Conservation (phyloP, 64 coral and sea anemone species). For the Porites lutea region DNA sequence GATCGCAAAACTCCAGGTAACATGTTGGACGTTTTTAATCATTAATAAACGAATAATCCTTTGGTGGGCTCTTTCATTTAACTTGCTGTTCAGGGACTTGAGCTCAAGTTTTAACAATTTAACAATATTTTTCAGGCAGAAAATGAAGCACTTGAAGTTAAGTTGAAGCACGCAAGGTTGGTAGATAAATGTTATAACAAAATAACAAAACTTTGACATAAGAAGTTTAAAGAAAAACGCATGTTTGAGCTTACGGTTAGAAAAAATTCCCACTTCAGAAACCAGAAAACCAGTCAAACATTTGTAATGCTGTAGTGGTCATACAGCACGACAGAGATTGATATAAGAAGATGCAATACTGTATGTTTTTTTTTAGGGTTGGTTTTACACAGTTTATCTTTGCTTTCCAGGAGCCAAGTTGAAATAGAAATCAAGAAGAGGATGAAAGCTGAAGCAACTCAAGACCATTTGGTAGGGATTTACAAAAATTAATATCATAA, state of each 20-base stretch:
- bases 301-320: too few relatives aligned
- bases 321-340: too few relatives aligned
- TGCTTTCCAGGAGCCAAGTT: constrained; percentile 78
- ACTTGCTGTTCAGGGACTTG: too few relatives aligned
- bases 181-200: neutral
- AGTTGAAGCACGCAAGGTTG: constrained; percentile 94
- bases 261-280: too few relatives aligned
- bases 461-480: constrained; percentile 86
- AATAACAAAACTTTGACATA: too few relatives aligned
- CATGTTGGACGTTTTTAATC: neutral
- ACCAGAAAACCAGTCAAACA: too few relatives aligned
- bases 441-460: constrained; percentile 86
- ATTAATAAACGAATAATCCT: too few relatives aligned
- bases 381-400: neutral
- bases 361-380: neutral
- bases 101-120: too few relatives aligned
- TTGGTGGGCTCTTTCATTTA: too few relatives aligned
- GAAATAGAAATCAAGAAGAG: constrained; percentile 94
- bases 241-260: too few relatives aligned
- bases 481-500: neutral
- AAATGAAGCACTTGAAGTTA: constrained; percentile 91
- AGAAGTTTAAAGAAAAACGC: too few relatives aligned
- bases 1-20: constrained; percentile 76
- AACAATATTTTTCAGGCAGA: constrained; percentile 68
- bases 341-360: neutral